Percentiles rank a stretch among this genome's conserved stretches.
phyloP scores from a whole-genome alignment of 1,140 invertebrate genomes.

The Caenorhabditis elegans region DNA sequence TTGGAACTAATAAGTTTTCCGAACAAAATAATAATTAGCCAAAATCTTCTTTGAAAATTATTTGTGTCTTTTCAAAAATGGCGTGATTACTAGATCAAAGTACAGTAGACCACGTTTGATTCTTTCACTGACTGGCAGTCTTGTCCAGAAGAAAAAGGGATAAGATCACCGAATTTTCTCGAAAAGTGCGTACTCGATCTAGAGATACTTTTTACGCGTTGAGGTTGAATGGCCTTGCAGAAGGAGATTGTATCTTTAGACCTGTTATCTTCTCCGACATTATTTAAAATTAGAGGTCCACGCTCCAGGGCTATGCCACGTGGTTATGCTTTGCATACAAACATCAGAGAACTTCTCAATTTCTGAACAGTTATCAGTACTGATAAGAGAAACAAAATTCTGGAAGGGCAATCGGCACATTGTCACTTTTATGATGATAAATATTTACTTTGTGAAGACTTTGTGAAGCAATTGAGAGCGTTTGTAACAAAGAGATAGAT shows the following conservation, averaged over 20 bases:
- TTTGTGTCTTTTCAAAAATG: background rate
- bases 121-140: background rate
- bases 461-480: background rate
- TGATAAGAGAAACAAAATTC: conserved; percentile 5
- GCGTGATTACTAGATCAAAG: conserved; percentile 9
- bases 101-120: background rate
- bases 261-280: background rate
- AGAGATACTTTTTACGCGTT: conserved; percentile 10
- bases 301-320: background rate
- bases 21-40: background rate
- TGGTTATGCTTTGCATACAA: background rate
- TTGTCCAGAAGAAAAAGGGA: background rate
- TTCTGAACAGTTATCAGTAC: background rate
- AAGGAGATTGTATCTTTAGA: background rate
- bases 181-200: background rate
- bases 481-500: background rate
- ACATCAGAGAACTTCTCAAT: background rate
- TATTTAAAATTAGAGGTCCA: background rate
- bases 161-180: conserved; percentile 24
- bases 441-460: background rate
- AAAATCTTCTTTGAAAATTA: background rate
- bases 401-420: background rate
- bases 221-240: background rate
- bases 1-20: background rate
- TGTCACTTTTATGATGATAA: conserved; percentile 23